phyloP scores from a whole-genome alignment of 2,888 invertebrate genomes.

The Epiblema foenella region DNA sequence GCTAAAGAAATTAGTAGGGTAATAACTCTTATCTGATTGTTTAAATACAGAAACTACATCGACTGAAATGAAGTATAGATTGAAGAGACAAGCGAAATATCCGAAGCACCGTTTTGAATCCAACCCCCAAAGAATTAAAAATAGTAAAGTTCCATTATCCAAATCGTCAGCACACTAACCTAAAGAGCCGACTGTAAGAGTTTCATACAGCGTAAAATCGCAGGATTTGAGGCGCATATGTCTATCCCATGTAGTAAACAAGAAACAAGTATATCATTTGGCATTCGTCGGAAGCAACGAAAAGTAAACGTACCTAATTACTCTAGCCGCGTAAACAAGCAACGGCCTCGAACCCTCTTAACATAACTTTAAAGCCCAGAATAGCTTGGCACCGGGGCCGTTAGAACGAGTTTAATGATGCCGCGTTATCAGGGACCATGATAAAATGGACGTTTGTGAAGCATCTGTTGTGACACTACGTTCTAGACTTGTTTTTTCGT shows the following conservation, averaged over 20 bases:
- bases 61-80: no score
- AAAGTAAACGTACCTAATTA: slow-evolving; percentile 64
- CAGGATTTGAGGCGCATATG: background rate
- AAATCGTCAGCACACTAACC: background rate
- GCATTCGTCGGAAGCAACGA: slow-evolving; percentile 60
- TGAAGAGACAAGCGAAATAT: no score
- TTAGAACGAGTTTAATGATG: slow-evolving; percentile 33
- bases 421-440: slow-evolving; percentile 51
- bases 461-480: slow-evolving; percentile 39
- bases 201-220: background rate
- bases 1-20: no score
- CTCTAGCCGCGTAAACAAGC: slow-evolving; percentile 64
- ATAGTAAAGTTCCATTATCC: no score
- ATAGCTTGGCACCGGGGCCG: slow-evolving; percentile 50
- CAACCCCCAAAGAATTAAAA: no score
- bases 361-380: slow-evolving; percentile 62
- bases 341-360: slow-evolving; percentile 69
- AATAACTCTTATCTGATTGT: no score
- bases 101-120: background rate
- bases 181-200: background rate
- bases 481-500: slow-evolving; percentile 36
- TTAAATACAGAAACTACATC: background rate
- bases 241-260: slow-evolving; percentile 2
- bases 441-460: slow-evolving; percentile 47
- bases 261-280: slow-evolving; percentile 62